These are phyloP conservation scores for Catocala nupta DNA, from an alignment of 2,888 invertebrate species.

Conservation along the genomic window DNA sequence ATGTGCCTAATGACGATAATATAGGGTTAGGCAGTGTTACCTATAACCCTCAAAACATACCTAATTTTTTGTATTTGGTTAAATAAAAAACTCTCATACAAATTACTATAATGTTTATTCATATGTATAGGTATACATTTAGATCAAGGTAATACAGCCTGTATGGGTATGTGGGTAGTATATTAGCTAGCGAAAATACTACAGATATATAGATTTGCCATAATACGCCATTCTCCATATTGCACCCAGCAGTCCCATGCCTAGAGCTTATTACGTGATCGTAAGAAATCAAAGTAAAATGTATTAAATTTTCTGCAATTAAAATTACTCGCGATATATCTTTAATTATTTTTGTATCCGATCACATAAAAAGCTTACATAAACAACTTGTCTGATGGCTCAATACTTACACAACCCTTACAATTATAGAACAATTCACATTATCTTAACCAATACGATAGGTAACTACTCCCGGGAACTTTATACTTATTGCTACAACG, in stretches of 20 bases:
- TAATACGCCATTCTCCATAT: conserved; percentile 48
- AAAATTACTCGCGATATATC: background rate
- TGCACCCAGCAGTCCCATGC: conserved; percentile 53
- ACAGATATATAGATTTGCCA: conserved; percentile 63
- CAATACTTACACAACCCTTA: conserved; percentile 40
- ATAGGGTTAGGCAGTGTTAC: no score
- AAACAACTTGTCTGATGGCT: conserved; percentile 41
- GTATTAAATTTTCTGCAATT: background rate
- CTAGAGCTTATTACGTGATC: conserved; percentile 38
- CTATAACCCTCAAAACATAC: no score
- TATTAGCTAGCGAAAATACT: conserved; percentile 71
- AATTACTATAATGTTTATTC: conserved; percentile 80
- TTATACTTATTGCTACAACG: conserved; percentile 59
- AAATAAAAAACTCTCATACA: conserved; percentile 63
- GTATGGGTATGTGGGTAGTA: conserved; percentile 58
- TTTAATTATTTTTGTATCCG: conserved; percentile 21
- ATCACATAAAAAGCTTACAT: conserved; percentile 43
- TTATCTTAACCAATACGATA: conserved; percentile 42
- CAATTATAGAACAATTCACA: conserved; percentile 43
- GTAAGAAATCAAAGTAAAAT: conserved; percentile 9
- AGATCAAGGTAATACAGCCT: conserved; percentile 65
- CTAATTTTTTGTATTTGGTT: no score
- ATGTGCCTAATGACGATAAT: no score
- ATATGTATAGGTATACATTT: conserved; percentile 74
- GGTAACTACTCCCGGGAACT: conserved; percentile 50